These are phyloP conservation scores for Mirza zaza DNA, from an alignment of 2,113 vertebrate species.

Conservation along the genomic window DNA sequence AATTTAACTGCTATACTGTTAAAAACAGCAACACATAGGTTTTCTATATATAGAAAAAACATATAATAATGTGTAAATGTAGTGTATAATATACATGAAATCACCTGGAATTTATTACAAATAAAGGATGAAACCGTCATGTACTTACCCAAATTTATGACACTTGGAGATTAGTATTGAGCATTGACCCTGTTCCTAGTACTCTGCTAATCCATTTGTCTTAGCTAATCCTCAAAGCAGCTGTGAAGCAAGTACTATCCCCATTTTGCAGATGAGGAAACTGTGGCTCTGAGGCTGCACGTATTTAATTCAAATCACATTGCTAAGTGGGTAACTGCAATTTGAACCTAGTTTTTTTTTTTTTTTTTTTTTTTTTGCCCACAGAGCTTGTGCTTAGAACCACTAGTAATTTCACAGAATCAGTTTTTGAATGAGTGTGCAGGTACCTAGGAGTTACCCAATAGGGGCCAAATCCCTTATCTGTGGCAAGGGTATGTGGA, in stretches of 20 bases:
- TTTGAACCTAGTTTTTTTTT: background rate
- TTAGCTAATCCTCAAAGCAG: background rate
- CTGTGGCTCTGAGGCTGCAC: background rate
- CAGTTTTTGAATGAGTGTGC: background rate
- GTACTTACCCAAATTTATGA: background rate
- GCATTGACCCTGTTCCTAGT: background rate
- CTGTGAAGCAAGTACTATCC: background rate
- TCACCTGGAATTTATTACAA: background rate
- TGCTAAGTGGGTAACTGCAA: background rate
- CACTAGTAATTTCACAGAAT: background rate
- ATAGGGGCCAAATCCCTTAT: too few relatives aligned
- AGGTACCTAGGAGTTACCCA: background rate
- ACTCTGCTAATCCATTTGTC: background rate
- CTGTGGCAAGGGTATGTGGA: background rate
- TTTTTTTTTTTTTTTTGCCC: background rate
- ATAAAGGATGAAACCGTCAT: background rate
- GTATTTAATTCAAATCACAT: background rate
- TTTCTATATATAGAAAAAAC: background rate
- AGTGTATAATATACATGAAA: background rate
- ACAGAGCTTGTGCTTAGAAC: background rate
- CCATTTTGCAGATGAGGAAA: background rate
- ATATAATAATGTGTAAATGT: background rate
- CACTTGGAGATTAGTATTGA: too few relatives aligned
- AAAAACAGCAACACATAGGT: background rate
- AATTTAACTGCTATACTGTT: background rate